A percentile compares a stretch with the other conserved stretches of the same genome.
These are phyloP conservation scores for Engystomops pustulosus DNA, from an alignment of 2,113 vertebrate species.

Conservation along the genomic window DNA sequence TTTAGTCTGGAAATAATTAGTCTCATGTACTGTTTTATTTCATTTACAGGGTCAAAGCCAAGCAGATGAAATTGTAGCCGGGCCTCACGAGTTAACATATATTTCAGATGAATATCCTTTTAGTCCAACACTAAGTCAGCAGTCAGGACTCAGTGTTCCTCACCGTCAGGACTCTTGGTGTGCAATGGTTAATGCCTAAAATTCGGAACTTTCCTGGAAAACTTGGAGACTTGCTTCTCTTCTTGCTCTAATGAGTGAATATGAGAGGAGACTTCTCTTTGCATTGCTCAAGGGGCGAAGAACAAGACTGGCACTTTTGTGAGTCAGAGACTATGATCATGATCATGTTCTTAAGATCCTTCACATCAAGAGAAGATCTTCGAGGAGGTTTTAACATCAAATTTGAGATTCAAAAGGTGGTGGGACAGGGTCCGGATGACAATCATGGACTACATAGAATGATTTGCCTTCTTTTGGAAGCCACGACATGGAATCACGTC, in stretches of 20 bases:
- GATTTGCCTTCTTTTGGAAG: slow-evolving; percentile 8
- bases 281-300: neutral
- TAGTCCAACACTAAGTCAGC: slow-evolving; percentile 74
- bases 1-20: neutral
- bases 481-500: neutral
- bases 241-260: neutral
- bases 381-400: neutral
- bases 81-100: slow-evolving; percentile 88
- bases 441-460: neutral
- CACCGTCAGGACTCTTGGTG: slow-evolving; percentile 89
- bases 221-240: neutral
- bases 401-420: neutral
- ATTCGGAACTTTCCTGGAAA: neutral
- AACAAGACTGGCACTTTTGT: slow-evolving; percentile 1
- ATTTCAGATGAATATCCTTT: slow-evolving; percentile 86
- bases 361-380: neutral
- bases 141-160: slow-evolving; percentile 72
- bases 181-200: slow-evolving; percentile 86
- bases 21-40: slow-evolving; percentile 11
- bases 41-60: slow-evolving; percentile 75
- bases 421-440: slow-evolving; percentile 12
- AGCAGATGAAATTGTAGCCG: slow-evolving; percentile 66
- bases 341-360: slow-evolving; percentile 18
- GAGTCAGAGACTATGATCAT: neutral
- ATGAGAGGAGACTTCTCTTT: neutral